These are phyloP conservation scores for Cariama cristata DNA, from an alignment of 2,113 vertebrate genomes.

Conservation along the genomic window DNA sequence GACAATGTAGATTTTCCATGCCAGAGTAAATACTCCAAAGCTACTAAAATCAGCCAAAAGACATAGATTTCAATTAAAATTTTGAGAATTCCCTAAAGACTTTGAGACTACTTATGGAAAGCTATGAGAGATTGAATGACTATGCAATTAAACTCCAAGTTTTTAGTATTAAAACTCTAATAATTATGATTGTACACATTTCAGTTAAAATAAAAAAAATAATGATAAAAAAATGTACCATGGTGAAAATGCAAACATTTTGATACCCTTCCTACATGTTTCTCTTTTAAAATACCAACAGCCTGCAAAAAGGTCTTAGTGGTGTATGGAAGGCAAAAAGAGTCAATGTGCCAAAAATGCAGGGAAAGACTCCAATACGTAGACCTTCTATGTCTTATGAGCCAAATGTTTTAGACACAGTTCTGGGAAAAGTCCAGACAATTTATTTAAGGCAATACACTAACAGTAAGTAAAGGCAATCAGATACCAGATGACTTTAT, in stretches of 20 bases:
- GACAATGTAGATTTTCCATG: neutral
- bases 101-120: neutral
- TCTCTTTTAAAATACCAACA: neutral
- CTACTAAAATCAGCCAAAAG: neutral
- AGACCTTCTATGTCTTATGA: neutral
- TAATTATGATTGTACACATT: neutral
- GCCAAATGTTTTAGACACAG: neutral
- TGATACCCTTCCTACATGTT: neutral
- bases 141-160: neutral
- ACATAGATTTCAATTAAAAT: neutral
- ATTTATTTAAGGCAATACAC: neutral
- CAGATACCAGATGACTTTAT: neutral
- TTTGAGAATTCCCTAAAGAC: neutral
- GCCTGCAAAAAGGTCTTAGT: neutral
- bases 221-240: neutral
- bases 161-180: neutral
- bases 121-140: neutral
- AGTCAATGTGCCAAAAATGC: neutral
- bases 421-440: neutral
- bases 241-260: neutral
- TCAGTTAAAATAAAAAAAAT: neutral
- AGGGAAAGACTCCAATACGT: neutral
- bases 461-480: neutral
- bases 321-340: neutral
- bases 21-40: neutral